These are phyloP conservation scores for Heteronetta atricapilla DNA, from an alignment of 2,113 vertebrate genomes.

Conservation along the genomic window DNA sequence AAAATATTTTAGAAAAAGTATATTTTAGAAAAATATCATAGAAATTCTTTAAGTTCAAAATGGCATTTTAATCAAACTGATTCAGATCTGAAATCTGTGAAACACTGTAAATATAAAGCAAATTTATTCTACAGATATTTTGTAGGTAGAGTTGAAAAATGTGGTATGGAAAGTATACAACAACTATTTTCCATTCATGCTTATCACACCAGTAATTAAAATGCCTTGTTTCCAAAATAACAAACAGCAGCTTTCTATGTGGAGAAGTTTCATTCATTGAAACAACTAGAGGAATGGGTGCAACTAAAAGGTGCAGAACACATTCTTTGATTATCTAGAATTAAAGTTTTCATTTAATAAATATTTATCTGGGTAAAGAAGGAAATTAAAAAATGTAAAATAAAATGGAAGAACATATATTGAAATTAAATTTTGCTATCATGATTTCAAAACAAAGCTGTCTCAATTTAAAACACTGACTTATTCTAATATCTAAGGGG, in stretches of 20 bases:
- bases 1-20: background rate
- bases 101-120: background rate
- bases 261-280: background rate
- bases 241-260: background rate
- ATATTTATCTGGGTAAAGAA: background rate
- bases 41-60: background rate
- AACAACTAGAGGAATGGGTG: background rate
- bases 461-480: background rate
- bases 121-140: background rate
- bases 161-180: background rate
- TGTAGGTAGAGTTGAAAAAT: background rate
- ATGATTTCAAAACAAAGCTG: background rate
- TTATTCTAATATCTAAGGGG: background rate
- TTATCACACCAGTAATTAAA: background rate
- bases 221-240: background rate
- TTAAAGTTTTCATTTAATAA: background rate
- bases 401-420: background rate
- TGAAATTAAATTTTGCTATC: background rate
- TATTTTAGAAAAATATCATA: background rate
- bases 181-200: background rate
- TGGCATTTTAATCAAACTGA: background rate
- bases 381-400: background rate
- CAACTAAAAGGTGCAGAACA: background rate
- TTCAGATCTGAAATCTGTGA: background rate
- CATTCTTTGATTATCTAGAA: background rate